phyloP scores from a whole-genome alignment of 1,140 invertebrate species.

The Vanessa atalanta region DNA sequence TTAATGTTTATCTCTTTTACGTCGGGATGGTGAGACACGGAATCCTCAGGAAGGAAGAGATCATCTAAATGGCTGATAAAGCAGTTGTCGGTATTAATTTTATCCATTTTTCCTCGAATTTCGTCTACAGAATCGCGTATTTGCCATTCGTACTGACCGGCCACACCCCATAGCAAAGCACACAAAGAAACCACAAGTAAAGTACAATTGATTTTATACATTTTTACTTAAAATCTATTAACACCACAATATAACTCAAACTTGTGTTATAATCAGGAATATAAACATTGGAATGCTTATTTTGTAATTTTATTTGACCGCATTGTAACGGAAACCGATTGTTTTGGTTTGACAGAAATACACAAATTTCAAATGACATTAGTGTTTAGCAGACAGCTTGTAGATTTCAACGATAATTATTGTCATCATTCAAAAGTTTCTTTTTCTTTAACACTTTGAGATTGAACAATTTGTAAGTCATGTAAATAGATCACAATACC shows the following conservation, averaged over 20 bases:
- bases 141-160: conserved; percentile 94
- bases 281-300: conserved; percentile 7
- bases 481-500: too few relatives aligned
- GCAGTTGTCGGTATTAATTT: conserved; percentile 92
- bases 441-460: too few relatives aligned
- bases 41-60: conserved; percentile 90
- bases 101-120: conserved; percentile 89
- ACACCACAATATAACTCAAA: conserved; percentile 22
- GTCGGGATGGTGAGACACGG: conserved; percentile 95
- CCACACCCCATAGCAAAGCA: conserved; percentile 82
- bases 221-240: conserved; percentile 47
- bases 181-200: conserved; percentile 65
- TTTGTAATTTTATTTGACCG: conserved; percentile 10
- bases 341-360: conserved; percentile 29
- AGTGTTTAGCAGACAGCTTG: background rate
- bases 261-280: conserved; percentile 5
- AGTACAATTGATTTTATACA: conserved; percentile 64
- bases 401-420: background rate
- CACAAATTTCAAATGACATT: background rate
- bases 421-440: too few relatives aligned
- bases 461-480: too few relatives aligned
- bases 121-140: conserved; percentile 93
- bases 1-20: conserved; percentile 97
- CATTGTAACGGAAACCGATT: conserved; percentile 32
- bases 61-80: conserved; percentile 91